Evolutionary conservation across 1,140 invertebrate species (phyloP).

Genomic region (Arion vulgaris): DNA sequence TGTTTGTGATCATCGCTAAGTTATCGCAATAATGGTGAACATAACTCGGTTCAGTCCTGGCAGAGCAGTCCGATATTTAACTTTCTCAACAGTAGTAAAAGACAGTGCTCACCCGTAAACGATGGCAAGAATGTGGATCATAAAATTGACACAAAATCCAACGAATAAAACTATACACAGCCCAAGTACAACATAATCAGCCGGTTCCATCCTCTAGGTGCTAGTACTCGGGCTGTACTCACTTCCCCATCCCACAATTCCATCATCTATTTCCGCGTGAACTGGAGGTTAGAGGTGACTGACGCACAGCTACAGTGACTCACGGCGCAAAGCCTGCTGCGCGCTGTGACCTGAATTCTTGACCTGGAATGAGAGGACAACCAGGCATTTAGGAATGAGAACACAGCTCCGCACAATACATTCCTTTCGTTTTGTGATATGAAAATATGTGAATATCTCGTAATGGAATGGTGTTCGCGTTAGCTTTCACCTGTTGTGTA

Average conservation of each 20-base stretch:
- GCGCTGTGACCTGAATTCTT: background rate
- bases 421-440: no score
- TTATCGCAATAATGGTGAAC: no score
- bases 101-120: slow-evolving; percentile 30
- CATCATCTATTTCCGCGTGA: slow-evolving; percentile 8
- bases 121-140: slow-evolving; percentile 34
- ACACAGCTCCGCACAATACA: no score
- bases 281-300: background rate
- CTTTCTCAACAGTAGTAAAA: no score
- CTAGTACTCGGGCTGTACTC: slow-evolving; percentile 14
- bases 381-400: background rate
- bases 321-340: background rate
- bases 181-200: slow-evolving; percentile 29
- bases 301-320: background rate
- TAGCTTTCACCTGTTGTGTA: no score
- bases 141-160: slow-evolving; percentile 27
- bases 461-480: no score
- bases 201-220: slow-evolving; percentile 36
- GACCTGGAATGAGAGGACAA: background rate
- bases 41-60: no score
- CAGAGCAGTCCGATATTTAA: no score
- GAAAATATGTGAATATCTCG: no score
- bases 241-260: slow-evolving; percentile 29
- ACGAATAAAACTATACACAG: slow-evolving; percentile 31
- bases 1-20: no score